Evolutionary conservation across 2,113 vertebrate genomes (phyloP).

Genomic region (Otus sunia): DNA sequence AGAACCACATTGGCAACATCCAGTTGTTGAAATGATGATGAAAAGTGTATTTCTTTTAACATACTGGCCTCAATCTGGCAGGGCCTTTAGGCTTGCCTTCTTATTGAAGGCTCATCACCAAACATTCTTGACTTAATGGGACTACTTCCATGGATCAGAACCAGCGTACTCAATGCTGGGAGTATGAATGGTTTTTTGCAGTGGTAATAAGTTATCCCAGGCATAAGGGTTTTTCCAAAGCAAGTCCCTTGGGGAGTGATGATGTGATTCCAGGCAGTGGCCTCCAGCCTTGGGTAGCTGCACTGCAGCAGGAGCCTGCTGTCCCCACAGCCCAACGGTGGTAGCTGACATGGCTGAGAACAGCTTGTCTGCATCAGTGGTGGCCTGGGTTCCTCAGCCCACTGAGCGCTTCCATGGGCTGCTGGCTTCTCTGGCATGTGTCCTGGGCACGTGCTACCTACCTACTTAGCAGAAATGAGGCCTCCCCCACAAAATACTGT

Average conservation of each 20-base stretch:
- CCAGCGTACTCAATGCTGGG: fast-evolving
- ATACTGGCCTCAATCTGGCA: background rate
- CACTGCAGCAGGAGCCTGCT: background rate
- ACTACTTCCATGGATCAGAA: background rate
- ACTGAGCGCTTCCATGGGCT: background rate
- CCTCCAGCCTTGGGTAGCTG: fast-evolving
- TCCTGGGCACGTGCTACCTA: background rate
- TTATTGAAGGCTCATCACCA: background rate
- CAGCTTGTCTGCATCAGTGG: fast-evolving
- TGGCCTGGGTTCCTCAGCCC: background rate
- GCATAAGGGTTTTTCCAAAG: background rate
- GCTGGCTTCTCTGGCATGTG: background rate
- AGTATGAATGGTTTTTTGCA: background rate
- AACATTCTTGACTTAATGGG: background rate
- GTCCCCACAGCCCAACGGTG: fast-evolving
- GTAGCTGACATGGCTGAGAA: background rate
- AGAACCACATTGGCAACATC: background rate
- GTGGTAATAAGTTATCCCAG: background rate
- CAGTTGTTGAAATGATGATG: background rate
- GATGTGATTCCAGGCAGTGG: background rate
- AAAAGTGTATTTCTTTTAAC: background rate
- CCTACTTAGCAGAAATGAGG: background rate
- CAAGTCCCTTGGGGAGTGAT: background rate
- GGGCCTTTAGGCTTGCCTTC: background rate
- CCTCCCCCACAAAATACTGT: background rate